Conservation (phyloP, 2,797 vertebrate species). For the Phyllotis vaccarum region DNA sequence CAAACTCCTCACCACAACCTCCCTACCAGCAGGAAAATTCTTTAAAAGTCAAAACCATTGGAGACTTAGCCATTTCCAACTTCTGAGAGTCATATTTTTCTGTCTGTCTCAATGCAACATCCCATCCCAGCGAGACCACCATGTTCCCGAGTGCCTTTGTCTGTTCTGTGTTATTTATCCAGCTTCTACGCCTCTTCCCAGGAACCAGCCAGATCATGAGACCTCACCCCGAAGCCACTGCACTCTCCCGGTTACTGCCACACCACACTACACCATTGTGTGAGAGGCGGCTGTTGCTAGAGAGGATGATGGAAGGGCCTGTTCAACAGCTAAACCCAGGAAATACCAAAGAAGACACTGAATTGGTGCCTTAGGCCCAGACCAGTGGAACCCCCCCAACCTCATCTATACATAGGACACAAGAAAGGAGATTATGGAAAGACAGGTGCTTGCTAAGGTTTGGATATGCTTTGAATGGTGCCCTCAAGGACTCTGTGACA, state of each 20-base stretch:
- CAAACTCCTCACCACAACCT: too few relatives aligned
- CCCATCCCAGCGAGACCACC: background rate
- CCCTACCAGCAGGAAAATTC: background rate
- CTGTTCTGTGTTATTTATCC: slow-evolving; percentile 5
- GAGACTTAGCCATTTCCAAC: background rate
- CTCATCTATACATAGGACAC: background rate
- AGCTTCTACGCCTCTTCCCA: background rate
- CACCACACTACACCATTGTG: too few relatives aligned
- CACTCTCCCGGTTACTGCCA: background rate
- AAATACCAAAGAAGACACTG: background rate
- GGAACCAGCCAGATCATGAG: background rate
- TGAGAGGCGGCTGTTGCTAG: background rate
- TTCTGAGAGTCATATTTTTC: background rate
- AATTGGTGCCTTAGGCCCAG: background rate
- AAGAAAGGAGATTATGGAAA: background rate
- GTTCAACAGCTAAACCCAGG: background rate
- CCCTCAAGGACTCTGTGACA: too few relatives aligned
- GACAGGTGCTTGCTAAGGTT: background rate
- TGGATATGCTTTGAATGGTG: background rate
- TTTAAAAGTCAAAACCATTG: background rate
- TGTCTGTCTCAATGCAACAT: background rate
- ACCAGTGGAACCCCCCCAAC: background rate
- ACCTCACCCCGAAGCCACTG: background rate
- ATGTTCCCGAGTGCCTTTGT: background rate
- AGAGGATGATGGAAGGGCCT: background rate